Percentiles rank a stretch among this genome's conserved stretches.
These are phyloP conservation scores for Sphaerophoria taeniata DNA, from an alignment of 2,888 invertebrate species.

Conservation along the genomic window DNA sequence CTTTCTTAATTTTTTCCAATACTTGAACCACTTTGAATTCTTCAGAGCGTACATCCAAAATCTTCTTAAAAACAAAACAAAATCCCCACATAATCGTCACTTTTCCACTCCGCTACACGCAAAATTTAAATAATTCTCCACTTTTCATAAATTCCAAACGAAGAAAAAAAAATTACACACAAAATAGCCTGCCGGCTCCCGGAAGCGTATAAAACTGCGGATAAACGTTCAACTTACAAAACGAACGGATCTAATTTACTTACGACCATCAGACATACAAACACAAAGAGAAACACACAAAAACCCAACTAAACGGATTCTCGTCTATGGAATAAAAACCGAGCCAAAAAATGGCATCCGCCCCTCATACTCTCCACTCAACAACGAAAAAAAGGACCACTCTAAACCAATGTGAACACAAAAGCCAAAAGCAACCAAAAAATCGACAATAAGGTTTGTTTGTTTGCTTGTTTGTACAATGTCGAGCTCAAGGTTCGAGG, in stretches of 20 bases:
- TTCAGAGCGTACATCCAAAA: too few species aligned
- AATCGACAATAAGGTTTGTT: conserved; percentile 6
- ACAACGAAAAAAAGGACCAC: neutral
- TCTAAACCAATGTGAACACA: neutral
- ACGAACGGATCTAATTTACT: conserved; percentile 44
- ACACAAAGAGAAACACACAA: neutral
- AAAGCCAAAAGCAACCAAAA: neutral
- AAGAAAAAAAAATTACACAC: neutral
- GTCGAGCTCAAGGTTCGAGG: conserved; percentile 7
- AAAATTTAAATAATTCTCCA: too few species aligned
- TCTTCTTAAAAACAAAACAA: too few species aligned
- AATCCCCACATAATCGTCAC: too few species aligned
- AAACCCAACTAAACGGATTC: conserved; percentile 54
- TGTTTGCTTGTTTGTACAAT: conserved; percentile 47
- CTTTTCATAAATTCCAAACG: too few species aligned
- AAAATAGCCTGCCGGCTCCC: neutral
- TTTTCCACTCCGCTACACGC: too few species aligned
- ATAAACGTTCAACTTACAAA: neutral
- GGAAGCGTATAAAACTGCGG: conserved; percentile 9
- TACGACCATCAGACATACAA: neutral
- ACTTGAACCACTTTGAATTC: too few species aligned
- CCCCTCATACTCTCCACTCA: neutral
- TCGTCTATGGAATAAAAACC: conserved; percentile 18
- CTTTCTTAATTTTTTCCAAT: too few species aligned
- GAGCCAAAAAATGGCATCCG: neutral